Conservation (phyloP, 2,797 vertebrate species). For the Allobates femoralis region DNA sequence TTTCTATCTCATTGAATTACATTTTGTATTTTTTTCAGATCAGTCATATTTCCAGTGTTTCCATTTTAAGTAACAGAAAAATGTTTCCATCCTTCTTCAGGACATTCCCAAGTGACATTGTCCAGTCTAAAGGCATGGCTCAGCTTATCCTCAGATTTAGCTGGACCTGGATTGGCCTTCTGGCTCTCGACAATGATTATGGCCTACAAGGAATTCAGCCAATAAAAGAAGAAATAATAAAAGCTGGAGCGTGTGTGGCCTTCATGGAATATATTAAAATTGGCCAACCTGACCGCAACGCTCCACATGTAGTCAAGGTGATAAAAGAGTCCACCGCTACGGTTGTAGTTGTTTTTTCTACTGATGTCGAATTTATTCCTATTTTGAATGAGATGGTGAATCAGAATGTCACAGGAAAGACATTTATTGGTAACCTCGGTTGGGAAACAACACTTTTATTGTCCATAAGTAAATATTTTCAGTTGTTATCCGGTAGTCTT, state of each 20-base stretch:
- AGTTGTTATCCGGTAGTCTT: not conserved
- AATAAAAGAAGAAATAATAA: no score
- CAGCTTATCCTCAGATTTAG: slow-evolving; percentile 27
- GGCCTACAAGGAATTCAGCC: no score
- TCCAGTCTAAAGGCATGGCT: slow-evolving; percentile 6
- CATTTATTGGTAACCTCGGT: not conserved
- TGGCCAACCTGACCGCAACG: slow-evolving; percentile 24
- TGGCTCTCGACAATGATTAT: no score
- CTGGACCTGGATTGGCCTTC: slow-evolving; percentile 49
- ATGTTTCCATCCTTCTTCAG: no score
- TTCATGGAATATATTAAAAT: not conserved
- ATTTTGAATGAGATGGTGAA: slow-evolving; percentile 28
- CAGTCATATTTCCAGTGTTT: not conserved
- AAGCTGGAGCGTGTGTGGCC: no score
- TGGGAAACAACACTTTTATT: not conserved
- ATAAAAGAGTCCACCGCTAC: not conserved
- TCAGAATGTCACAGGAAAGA: slow-evolving; percentile 13
- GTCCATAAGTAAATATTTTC: not conserved
- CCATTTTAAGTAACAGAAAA: not conserved
- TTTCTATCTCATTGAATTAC: not conserved
- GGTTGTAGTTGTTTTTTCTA: not conserved
- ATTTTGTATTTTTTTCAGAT: not conserved
- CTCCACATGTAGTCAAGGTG: not conserved
- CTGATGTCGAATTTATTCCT: not conserved
- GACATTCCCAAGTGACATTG: no score